Conservation (phyloP, 2,888 invertebrate species). For the Morpho helenor region DNA sequence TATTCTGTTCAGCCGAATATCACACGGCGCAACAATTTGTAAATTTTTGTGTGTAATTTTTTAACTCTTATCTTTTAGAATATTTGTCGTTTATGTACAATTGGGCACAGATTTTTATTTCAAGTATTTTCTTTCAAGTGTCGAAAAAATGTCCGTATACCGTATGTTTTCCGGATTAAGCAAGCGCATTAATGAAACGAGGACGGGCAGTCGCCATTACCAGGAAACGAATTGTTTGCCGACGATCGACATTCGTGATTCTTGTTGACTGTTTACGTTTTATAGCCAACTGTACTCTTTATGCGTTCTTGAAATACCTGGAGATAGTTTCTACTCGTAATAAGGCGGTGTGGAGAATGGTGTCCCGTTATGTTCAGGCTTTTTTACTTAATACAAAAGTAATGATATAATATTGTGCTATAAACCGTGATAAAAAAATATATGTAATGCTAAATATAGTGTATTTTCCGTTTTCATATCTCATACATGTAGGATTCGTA, state of each 20-base stretch:
- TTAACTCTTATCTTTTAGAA: too few relatives aligned
- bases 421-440: too few relatives aligned
- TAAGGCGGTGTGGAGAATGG: slow-evolving; percentile 17
- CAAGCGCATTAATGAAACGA: slow-evolving; percentile 39
- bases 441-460: too few relatives aligned
- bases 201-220: slow-evolving; percentile 48
- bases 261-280: slow-evolving; percentile 46
- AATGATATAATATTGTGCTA: too few relatives aligned
- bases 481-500: too few relatives aligned
- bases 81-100: too few relatives aligned
- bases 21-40: too few relatives aligned
- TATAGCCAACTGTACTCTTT: slow-evolving; percentile 27
- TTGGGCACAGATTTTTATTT: too few relatives aligned
- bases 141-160: neutral
- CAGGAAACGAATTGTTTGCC: slow-evolving; percentile 53
- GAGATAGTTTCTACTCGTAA: slow-evolving; percentile 26
- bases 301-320: slow-evolving; percentile 42
- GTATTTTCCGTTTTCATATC: too few relatives aligned
- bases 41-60: too few relatives aligned
- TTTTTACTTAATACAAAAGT: neutral
- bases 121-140: too few relatives aligned
- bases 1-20: too few relatives aligned
- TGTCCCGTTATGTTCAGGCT: slow-evolving; percentile 9
- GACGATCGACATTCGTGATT: slow-evolving; percentile 42
- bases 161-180: slow-evolving; percentile 9